phyloP scores from a whole-genome alignment of 2,888 invertebrate species.

The Odontothrips loti region DNA sequence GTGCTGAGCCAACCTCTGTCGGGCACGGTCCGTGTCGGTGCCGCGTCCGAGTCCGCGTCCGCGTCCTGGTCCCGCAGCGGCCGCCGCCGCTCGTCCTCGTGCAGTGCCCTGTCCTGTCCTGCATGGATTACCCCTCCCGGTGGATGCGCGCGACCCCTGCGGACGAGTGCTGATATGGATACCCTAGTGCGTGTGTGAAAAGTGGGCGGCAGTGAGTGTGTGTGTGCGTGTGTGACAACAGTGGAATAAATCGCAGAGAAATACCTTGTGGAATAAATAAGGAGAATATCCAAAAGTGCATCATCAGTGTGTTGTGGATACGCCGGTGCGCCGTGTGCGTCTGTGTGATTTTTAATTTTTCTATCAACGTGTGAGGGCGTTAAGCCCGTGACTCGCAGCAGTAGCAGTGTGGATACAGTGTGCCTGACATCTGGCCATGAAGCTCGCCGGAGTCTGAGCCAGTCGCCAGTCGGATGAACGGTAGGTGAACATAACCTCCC shows the following conservation, averaged over 20 bases:
- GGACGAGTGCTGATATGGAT: conserved; percentile 3
- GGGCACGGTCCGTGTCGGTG: conserved; percentile 8
- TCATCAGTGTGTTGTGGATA: background rate
- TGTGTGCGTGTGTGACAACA: background rate
- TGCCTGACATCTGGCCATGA: background rate
- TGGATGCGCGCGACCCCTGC: background rate
- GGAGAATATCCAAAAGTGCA: background rate
- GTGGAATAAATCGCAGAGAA: background rate
- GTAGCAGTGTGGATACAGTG: conserved; percentile 2
- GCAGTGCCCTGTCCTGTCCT: background rate
- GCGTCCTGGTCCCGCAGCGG: background rate
- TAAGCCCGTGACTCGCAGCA: background rate
- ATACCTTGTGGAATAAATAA: background rate
- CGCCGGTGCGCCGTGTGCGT: background rate
- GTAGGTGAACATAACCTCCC: background rate
- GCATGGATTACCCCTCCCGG: conserved; percentile 19
- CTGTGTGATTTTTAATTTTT: background rate
- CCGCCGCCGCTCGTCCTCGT: too few relatives aligned
- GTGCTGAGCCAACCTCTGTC: background rate
- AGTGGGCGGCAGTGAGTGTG: background rate
- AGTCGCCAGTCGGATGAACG: background rate
- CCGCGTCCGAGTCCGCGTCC: background rate
- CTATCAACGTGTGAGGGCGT: background rate
- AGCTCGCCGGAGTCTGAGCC: background rate
- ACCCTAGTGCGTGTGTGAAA: background rate